phyloP scores from a whole-genome alignment of 2,888 invertebrate species.

The Agrochola lota region DNA sequence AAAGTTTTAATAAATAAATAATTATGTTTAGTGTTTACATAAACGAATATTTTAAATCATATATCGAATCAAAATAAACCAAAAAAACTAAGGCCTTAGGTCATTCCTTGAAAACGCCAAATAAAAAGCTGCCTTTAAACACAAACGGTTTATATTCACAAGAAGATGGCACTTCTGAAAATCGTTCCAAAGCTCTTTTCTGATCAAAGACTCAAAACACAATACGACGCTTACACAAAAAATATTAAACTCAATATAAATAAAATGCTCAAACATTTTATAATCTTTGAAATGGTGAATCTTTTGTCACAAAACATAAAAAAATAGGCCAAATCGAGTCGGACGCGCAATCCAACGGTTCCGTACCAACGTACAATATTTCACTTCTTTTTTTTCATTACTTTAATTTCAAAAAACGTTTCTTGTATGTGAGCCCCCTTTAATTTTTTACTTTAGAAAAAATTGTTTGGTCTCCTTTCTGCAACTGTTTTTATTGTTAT shows the following conservation, averaged over 20 bases:
- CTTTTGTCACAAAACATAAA: slow-evolving; percentile 33
- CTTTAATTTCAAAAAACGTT: no score
- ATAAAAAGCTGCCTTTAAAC: slow-evolving; percentile 15
- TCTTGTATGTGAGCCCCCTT: no score
- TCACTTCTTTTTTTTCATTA: no score
- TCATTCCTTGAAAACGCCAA: slow-evolving; percentile 1
- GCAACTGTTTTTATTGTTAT: no score
- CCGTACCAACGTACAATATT: no score
- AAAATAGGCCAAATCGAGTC: not conserved
- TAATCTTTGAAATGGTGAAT: slow-evolving; percentile 38
- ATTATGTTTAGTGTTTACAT: no score
- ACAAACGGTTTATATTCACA: slow-evolving; percentile 29
- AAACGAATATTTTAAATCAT: not conserved
- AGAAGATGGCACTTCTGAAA: slow-evolving; percentile 32
- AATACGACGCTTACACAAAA: slow-evolving; percentile 36
- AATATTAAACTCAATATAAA: slow-evolving; percentile 52
- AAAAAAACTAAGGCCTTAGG: slow-evolving; percentile 2
- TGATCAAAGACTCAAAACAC: slow-evolving; percentile 41
- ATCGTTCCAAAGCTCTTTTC: slow-evolving; percentile 34
- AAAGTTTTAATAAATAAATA: no score
- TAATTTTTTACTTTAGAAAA: no score
- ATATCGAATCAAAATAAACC: slow-evolving; percentile 1
- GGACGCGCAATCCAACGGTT: no score
- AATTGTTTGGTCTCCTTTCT: no score
- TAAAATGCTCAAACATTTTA: slow-evolving; percentile 50